Percentiles rank a stretch among this genome's conserved stretches.
Evolutionary conservation across 1,140 invertebrate genomes (phyloP).

Genomic region (Stenopsyche tienmushanensis): DNA sequence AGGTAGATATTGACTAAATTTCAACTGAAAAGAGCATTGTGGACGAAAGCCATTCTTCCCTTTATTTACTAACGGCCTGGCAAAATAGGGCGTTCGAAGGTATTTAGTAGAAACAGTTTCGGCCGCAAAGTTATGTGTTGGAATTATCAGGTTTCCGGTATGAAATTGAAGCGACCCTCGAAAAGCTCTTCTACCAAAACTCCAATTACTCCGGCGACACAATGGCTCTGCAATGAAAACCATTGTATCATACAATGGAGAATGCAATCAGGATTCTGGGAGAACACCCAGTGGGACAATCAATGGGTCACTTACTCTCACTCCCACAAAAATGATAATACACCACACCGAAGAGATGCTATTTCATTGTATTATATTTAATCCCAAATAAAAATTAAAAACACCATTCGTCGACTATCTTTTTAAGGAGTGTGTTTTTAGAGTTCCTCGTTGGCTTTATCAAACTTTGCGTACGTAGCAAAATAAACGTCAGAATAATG

Average conservation of each 20-base stretch:
- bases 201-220: slow-evolving; percentile 29
- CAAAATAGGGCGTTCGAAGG: background rate
- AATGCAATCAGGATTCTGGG: slow-evolving; percentile 5
- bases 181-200: slow-evolving; percentile 2
- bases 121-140: background rate
- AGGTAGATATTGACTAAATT: too few relatives aligned
- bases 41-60: background rate
- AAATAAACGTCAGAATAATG: background rate
- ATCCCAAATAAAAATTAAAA: too few relatives aligned
- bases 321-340: too few relatives aligned
- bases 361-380: too few relatives aligned
- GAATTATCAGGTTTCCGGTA: slow-evolving; percentile 26
- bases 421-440: too few relatives aligned
- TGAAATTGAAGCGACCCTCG: slow-evolving; percentile 19
- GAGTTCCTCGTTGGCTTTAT: too few relatives aligned
- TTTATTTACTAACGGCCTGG: too few relatives aligned
- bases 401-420: too few relatives aligned
- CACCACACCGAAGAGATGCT: too few relatives aligned
- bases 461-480: background rate
- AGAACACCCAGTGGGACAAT: too few relatives aligned
- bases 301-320: too few relatives aligned
- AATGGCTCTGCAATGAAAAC: slow-evolving; percentile 28
- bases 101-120: too few relatives aligned
- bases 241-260: slow-evolving; percentile 19
- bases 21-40: background rate